Base-by-base conservation (phyloP, 2,888 invertebrate genomes). In the Drosophila meridiana region DNA sequence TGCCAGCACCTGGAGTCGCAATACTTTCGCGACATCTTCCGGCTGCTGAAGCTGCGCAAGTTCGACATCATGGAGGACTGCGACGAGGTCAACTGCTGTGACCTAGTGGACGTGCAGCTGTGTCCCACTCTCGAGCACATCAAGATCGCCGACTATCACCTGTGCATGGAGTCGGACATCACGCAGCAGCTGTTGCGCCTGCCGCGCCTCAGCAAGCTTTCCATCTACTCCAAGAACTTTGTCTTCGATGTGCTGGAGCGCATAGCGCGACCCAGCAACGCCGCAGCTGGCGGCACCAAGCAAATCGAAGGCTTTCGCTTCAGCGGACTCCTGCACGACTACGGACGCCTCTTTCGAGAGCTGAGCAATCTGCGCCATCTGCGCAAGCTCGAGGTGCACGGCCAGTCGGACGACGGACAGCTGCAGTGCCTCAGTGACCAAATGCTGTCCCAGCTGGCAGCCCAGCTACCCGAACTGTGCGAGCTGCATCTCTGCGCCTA, bases 11-110 rank as follows among this genome's bases (percentile, higher is more conserved):
- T 90, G 62, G 90, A 91, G 38, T 90, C 90, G 14, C 79, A 89
- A 32, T 72, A 90, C 53, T 90, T 90, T 62, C 78, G 79, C 3
- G 89, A 91, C 13, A 79, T 90, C 30, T 90, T 90, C n/a, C 79
- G 84, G 6, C 69, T 69, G 34, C 58, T 90, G 13, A 70, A 70
- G 14, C 57, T 90, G 36, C 80, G 89, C 30, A 90, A 87, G 53
- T 91, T 91, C 28, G 90, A 91, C 38, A 90, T 91, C 14, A 90
- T 91, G 89, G 82, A 86, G 65, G 90, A 90, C 60, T 90, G 91
- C 55, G 91, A 90, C 73, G 91, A 91, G 73, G 82, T 91, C 5
- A 90, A 89, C 57, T 90, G 91, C 69, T 90, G 91, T 60, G 91
- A 90, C 72, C 58, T 91, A 45, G 71, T 68, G 6, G 83, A 83